Percentiles rank a stretch among this genome's conserved stretches.
Conservation (phyloP, 2,113 vertebrate species). For the Capra hircus region DNA sequence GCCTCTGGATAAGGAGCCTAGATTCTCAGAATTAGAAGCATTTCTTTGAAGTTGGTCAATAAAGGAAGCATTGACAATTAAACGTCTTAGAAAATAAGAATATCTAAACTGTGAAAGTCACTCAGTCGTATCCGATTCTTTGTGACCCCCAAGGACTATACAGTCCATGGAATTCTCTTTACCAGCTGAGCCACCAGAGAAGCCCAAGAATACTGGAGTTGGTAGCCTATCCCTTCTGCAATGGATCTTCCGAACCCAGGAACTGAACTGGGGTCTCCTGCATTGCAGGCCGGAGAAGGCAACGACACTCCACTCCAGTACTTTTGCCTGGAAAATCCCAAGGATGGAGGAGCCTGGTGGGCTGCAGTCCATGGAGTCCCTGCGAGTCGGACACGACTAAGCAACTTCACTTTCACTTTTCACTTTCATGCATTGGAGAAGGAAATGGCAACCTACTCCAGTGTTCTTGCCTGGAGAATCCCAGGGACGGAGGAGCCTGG, state of each 20-base stretch:
- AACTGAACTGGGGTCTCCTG: background rate
- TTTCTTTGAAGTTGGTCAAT: background rate
- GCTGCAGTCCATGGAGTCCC: too few species aligned
- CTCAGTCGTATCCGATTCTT: background rate
- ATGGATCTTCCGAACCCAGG: background rate
- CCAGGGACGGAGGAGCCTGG: too few species aligned
- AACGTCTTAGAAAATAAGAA: background rate
- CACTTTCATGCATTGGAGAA: too few species aligned
- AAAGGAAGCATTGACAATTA: background rate
- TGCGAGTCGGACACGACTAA: fast-evolving
- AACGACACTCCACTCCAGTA: too few species aligned
- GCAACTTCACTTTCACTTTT: too few species aligned
- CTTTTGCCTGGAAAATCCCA: too few species aligned
- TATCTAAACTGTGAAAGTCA: background rate
- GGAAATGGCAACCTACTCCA: too few species aligned
- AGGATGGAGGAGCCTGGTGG: too few species aligned
- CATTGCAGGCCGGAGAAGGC: background rate
- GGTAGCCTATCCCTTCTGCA: background rate
- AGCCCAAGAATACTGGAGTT: background rate
- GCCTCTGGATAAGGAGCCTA: background rate
- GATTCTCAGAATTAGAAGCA: background rate
- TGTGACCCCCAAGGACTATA: background rate
- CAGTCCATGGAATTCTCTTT: background rate
- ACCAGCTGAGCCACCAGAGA: background rate
- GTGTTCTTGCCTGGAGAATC: too few species aligned